Evolutionary conservation across 2,113 vertebrate genomes (phyloP).

Genomic region (Odocoileus hemionus): DNA sequence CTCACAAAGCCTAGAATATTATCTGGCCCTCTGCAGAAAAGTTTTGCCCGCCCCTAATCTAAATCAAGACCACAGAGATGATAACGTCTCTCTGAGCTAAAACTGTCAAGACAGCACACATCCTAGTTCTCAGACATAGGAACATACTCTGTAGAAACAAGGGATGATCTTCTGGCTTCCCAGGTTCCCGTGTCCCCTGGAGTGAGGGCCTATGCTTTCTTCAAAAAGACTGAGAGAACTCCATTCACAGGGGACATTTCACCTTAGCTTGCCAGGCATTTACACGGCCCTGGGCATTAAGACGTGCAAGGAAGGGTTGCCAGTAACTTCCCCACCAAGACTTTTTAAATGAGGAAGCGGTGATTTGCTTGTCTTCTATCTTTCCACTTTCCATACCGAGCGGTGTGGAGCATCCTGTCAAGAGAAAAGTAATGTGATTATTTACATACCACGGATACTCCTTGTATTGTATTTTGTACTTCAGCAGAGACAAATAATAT

Average conservation of each 20-base stretch:
- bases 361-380: constrained; percentile 83
- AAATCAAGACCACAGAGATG: not conserved
- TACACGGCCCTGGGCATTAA: constrained; percentile 83
- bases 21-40: not conserved
- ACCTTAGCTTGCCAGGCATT: constrained; percentile 92
- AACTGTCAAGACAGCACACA: not conserved
- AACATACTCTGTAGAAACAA: not conserved
- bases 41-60: not conserved
- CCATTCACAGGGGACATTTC: not conserved
- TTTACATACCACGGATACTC: not conserved
- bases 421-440: constrained; percentile 1
- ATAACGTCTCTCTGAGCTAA: not conserved
- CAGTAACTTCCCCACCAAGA: constrained; percentile 83
- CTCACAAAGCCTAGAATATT: not conserved
- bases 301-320: constrained; percentile 82
- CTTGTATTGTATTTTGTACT: not conserved
- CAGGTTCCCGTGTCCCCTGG: not conserved
- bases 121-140: not conserved
- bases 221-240: not conserved
- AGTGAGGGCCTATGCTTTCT: not conserved
- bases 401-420: constrained; percentile 87
- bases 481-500: not conserved
- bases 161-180: not conserved
- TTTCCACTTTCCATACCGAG: constrained; percentile 85
- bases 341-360: constrained; percentile 83